Evolutionary conservation across 2,797 vertebrate genomes (phyloP).

Genomic region (Neostethus bicornis): DNA sequence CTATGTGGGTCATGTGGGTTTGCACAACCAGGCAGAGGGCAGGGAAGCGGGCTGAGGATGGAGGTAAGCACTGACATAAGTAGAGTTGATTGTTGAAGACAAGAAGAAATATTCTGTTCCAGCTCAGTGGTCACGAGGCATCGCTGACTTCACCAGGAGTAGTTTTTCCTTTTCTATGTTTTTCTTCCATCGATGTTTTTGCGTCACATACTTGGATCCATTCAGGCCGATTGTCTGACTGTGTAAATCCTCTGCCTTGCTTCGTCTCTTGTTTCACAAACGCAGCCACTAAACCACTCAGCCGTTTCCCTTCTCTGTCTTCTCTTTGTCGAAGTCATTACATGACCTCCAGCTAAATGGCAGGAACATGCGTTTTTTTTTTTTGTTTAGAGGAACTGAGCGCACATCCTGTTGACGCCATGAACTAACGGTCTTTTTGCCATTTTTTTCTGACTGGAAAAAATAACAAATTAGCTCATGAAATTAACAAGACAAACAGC

Average conservation of each 20-base stretch:
- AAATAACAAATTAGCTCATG: slow-evolving; percentile 25
- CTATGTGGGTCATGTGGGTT: slow-evolving; percentile 68
- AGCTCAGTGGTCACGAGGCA: slow-evolving; percentile 43
- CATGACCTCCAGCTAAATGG: slow-evolving; percentile 45
- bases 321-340: slow-evolving; percentile 29
- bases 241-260: slow-evolving; percentile 1
- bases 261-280: slow-evolving; percentile 4
- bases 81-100: slow-evolving; percentile 53
- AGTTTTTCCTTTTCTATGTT: slow-evolving; percentile 2
- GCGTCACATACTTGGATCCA: slow-evolving; percentile 25
- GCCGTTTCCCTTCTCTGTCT: slow-evolving; percentile 20
- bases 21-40: slow-evolving; percentile 42
- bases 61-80: slow-evolving; percentile 36
- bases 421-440: slow-evolving; percentile 18
- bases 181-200: not conserved
- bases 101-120: slow-evolving; percentile 45
- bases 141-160: slow-evolving; percentile 37
- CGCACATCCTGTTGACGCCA: slow-evolving; percentile 66
- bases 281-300: slow-evolving; percentile 1
- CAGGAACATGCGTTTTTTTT: slow-evolving; percentile 54
- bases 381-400: slow-evolving; percentile 60
- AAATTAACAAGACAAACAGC: slow-evolving; percentile 38
- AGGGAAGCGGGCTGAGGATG: slow-evolving; percentile 37
- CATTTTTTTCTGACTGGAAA: slow-evolving; percentile 10
- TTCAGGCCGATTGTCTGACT: slow-evolving; percentile 13